A percentile compares a stretch with the other conserved stretches of the same genome.
phyloP scores from a whole-genome alignment of 2,113 vertebrate species.

The Tragelaphus imberbis region DNA sequence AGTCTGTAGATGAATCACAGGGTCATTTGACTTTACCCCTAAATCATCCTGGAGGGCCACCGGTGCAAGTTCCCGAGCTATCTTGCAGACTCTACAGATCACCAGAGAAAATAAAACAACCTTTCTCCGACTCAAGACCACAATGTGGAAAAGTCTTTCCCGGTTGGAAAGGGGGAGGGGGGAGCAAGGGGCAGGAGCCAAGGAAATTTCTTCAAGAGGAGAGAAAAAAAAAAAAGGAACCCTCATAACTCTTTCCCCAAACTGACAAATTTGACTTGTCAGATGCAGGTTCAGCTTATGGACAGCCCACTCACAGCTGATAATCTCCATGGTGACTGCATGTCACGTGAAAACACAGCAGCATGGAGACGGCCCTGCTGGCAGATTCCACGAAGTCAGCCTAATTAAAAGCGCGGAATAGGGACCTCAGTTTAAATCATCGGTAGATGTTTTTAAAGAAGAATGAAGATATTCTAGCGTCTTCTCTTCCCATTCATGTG shows the following conservation, averaged over 20 bases:
- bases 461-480: not conserved
- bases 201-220: slow-evolving; percentile 16
- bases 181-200: not conserved
- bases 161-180: not conserved
- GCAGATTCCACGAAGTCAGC: not conserved
- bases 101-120: not conserved
- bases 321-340: slow-evolving; percentile 63
- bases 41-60: not conserved
- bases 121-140: not conserved
- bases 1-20: not conserved
- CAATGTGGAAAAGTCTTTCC: not conserved
- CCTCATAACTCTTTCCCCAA: slow-evolving; percentile 18
- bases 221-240: not conserved
- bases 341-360: slow-evolving; percentile 20
- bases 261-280: slow-evolving; percentile 72
- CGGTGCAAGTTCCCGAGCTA: accelerated
- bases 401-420: not conserved
- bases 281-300: slow-evolving; percentile 71
- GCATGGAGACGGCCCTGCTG: not conserved
- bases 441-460: not conserved
- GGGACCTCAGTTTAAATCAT: not conserved
- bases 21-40: not conserved
- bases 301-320: slow-evolving; percentile 58
- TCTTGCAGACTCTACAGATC: not conserved
- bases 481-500: not conserved